Evolutionary conservation across 1,140 invertebrate species (phyloP).

Genomic region (Mya arenaria): DNA sequence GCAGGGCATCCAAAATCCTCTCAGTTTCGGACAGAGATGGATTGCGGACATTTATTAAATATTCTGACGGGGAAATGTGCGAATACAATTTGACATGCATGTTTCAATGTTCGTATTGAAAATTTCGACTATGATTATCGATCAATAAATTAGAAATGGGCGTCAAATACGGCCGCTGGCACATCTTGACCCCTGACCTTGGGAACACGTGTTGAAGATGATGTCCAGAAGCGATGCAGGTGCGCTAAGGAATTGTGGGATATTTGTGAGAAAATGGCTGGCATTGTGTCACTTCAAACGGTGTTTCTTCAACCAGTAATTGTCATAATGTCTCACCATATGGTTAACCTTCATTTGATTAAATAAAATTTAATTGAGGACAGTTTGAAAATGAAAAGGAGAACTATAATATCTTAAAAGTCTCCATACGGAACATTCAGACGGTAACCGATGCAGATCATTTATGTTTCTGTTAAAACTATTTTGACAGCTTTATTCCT

Average conservation of each 20-base stretch:
- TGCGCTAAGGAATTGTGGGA: background rate
- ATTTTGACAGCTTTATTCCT: no score
- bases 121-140: slow-evolving; percentile 28
- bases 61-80: slow-evolving; percentile 15
- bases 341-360: no score
- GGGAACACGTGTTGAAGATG: slow-evolving; percentile 41
- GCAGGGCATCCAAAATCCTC: no score
- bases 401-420: no score
- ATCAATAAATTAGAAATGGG: slow-evolving; percentile 38
- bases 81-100: slow-evolving; percentile 39
- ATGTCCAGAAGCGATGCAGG: slow-evolving; percentile 10
- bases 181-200: slow-evolving; percentile 43
- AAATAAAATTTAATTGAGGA: no score
- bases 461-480: no score
- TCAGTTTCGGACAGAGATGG: no score
- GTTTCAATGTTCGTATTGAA: background rate
- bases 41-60: slow-evolving; percentile 38
- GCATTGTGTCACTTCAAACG: background rate
- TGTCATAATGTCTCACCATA: no score
- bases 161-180: slow-evolving; percentile 48
- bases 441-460: no score
- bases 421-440: no score
- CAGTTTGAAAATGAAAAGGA: no score
- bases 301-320: background rate
- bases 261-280: background rate